phyloP scores from a whole-genome alignment of 2,888 invertebrate genomes.

The Yponomeuta cagnagella region DNA sequence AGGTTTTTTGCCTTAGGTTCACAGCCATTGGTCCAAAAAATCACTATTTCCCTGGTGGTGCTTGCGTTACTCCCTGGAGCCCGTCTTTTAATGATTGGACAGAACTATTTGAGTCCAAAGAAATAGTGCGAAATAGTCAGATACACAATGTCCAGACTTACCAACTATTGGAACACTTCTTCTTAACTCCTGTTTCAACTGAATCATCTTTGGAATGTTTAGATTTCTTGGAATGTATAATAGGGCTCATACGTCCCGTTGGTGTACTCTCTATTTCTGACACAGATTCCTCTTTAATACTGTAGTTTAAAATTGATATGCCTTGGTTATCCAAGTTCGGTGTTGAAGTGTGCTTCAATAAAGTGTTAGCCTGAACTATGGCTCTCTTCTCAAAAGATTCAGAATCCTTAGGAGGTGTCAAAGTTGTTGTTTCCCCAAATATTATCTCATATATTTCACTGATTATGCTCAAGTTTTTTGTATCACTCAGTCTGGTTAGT shows the following conservation, averaged over 20 bases:
- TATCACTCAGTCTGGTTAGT: constrained; percentile 46
- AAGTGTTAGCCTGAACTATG: background rate
- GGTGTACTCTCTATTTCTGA: constrained; percentile 60
- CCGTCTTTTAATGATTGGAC: too few relatives aligned
- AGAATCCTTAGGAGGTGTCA: constrained; percentile 24
- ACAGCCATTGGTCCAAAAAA: too few relatives aligned
- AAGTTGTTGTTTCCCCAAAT: constrained; percentile 32
- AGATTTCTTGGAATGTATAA: constrained; percentile 46
- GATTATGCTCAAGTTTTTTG: constrained; percentile 46
- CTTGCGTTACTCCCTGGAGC: too few relatives aligned
- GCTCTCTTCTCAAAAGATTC: constrained; percentile 9
- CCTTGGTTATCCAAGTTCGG: background rate
- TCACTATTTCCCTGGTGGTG: too few relatives aligned
- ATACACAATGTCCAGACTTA: constrained; percentile 25
- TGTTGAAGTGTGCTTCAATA: background rate
- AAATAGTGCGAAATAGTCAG: background rate
- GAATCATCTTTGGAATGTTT: constrained; percentile 24
- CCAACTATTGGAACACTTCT: constrained; percentile 55
- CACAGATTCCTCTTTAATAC: constrained; percentile 38
- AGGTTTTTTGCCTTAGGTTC: too few relatives aligned
- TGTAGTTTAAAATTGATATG: background rate
- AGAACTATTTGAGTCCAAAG: too few relatives aligned
- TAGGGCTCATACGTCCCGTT: constrained; percentile 54
- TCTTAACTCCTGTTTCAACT: constrained; percentile 48
- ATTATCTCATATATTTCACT: constrained; percentile 48